Evolutionary conservation across 1,140 invertebrate genomes (phyloP).

Genomic region (Steinernema khuongi): DNA sequence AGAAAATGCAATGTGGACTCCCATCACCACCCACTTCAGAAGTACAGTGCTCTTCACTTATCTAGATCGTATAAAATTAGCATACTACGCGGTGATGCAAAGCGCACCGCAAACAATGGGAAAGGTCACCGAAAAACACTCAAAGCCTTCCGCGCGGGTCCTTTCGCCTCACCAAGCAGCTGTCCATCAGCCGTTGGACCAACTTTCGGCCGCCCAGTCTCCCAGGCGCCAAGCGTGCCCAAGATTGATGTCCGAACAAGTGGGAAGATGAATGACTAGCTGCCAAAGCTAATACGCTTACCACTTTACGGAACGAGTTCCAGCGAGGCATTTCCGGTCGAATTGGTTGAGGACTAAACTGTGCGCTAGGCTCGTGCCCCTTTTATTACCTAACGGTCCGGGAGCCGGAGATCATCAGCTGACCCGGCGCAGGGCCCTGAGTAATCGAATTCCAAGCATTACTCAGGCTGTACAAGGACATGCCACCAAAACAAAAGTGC

Average conservation of each 20-base stretch:
- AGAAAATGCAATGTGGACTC: too few relatives aligned
- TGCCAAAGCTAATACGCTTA: neutral
- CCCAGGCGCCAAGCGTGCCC: neutral
- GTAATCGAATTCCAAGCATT: conserved; percentile 1
- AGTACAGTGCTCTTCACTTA: too few relatives aligned
- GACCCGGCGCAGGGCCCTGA: neutral
- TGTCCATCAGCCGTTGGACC: neutral
- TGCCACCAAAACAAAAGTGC: conserved; percentile 3
- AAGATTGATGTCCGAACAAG: conserved; percentile 5
- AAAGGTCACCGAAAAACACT: too few relatives aligned
- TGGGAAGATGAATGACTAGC: conserved; percentile 6
- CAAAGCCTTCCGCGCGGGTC: too few relatives aligned
- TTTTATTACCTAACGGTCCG: too few relatives aligned
- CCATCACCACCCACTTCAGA: too few relatives aligned
- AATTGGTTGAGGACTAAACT: too few relatives aligned
- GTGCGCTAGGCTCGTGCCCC: too few relatives aligned
- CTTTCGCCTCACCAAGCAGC: too few relatives aligned
- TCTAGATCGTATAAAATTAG: too few relatives aligned
- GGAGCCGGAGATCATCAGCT: neutral
- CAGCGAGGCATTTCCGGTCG: neutral
- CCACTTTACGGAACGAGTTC: neutral
- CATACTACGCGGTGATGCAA: too few relatives aligned
- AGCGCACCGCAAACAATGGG: too few relatives aligned
- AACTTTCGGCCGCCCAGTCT: neutral
- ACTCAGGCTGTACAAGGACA: neutral